These are phyloP conservation scores for Neoseiulus cucumeris DNA, from an alignment of 1,140 invertebrate genomes.

Conservation along the genomic window DNA sequence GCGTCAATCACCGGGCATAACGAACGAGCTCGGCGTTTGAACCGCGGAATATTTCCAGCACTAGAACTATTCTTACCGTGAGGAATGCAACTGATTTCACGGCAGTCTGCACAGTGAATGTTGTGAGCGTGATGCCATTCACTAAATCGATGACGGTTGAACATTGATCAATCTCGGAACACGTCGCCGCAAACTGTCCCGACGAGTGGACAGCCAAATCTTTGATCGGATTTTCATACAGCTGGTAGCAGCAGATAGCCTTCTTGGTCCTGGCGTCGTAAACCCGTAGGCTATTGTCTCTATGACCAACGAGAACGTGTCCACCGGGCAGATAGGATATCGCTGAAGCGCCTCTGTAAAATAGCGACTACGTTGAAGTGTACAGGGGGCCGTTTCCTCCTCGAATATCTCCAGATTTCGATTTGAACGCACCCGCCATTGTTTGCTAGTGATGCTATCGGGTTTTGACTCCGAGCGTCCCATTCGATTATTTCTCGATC, in stretches of 20 bases:
- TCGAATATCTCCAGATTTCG: not conserved
- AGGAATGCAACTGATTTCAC: not conserved
- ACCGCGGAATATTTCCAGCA: no score
- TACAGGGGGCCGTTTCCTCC: not conserved
- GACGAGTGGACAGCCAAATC: not conserved
- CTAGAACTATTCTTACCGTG: not conserved
- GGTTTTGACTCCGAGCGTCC: not conserved
- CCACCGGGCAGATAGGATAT: not conserved
- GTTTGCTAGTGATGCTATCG: not conserved
- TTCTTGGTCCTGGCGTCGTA: not conserved
- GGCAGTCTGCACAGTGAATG: not conserved
- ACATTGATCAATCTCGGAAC: not conserved
- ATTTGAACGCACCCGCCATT: not conserved
- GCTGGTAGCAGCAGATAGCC: not conserved
- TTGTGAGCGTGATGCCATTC: not conserved
- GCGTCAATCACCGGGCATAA: no score
- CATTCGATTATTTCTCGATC: slow-evolving; percentile 6
- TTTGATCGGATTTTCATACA: not conserved
- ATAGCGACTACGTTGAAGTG: not conserved
- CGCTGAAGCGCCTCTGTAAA: not conserved
- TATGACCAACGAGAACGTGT: not conserved
- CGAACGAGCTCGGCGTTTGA: no score
- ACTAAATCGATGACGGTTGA: not conserved
- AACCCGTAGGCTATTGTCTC: not conserved
- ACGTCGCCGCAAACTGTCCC: not conserved